These are phyloP conservation scores for Epinephelus malabaricus DNA, from an alignment of 2,797 vertebrate species.

Conservation along the genomic window DNA sequence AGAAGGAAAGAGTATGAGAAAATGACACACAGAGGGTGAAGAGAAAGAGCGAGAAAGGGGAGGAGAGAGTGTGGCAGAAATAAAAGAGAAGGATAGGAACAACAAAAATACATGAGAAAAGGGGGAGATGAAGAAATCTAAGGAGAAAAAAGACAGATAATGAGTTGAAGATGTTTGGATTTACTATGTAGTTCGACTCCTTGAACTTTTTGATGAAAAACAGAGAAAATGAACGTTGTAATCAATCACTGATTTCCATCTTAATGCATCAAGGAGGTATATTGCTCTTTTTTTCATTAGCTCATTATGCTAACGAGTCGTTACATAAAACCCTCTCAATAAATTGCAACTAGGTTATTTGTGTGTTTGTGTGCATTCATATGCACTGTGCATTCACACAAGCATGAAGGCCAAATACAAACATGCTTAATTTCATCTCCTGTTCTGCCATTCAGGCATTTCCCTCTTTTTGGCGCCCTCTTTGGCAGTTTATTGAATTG, in stretches of 20 bases:
- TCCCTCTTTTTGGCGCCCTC: no score
- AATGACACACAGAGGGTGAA: neutral
- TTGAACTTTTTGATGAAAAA: conserved; percentile 40
- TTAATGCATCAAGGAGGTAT: conserved; percentile 58
- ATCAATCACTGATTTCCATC: conserved; percentile 54
- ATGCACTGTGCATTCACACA: neutral
- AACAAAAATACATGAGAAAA: neutral
- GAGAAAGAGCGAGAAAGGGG: neutral
- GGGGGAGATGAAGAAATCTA: neutral
- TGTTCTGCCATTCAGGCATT: no score
- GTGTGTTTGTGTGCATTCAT: neutral
- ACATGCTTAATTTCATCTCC: conserved; percentile 33
- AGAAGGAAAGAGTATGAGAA: neutral
- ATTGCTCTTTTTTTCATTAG: conserved; percentile 44
- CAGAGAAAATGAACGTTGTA: conserved; percentile 38
- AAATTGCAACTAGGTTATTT: conserved; percentile 39
- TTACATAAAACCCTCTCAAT: conserved; percentile 53
- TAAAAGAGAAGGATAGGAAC: neutral
- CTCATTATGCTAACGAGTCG: conserved; percentile 66
- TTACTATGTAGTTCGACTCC: conserved; percentile 21
- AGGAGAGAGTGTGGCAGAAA: neutral
- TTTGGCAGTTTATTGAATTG: no score
- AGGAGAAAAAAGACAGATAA: neutral
- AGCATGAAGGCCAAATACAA: conserved; percentile 46
- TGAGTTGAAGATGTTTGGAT: conserved; percentile 5